Conservation (phyloP, 2,113 vertebrate species). For the Vidua chalybeata region DNA sequence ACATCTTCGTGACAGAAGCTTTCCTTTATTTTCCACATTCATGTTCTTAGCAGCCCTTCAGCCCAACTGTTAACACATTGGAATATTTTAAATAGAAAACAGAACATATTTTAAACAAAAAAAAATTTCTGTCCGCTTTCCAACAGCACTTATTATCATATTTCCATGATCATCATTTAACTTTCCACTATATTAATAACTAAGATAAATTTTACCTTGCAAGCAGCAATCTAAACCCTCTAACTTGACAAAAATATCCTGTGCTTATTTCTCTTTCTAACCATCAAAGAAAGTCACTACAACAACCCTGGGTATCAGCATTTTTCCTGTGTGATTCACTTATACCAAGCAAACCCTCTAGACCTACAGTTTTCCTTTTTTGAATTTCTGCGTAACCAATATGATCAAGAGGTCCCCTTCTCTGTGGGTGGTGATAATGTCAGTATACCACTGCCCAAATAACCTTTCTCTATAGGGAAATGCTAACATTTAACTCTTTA, state of each 20-base stretch:
- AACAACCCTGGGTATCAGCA: neutral
- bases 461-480: constrained; percentile 48
- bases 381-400: constrained; percentile 5
- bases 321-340: constrained; percentile 56
- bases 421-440: constrained; percentile 58
- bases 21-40: neutral
- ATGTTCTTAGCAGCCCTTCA: neutral
- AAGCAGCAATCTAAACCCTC: neutral
- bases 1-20: neutral
- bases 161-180: constrained; percentile 2
- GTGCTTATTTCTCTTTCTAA: constrained; percentile 27
- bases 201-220: neutral
- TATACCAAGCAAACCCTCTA: constrained; percentile 2
- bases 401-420: constrained; percentile 21
- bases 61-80: neutral
- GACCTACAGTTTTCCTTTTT: constrained; percentile 5
- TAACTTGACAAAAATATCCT: neutral
- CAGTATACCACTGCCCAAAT: constrained; percentile 21
- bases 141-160: neutral
- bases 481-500: constrained; percentile 54
- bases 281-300: neutral
- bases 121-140: neutral
- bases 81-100: neutral
- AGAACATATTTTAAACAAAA: neutral
- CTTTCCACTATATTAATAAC: constrained; percentile 13